Percentiles rank a stretch among this genome's conserved stretches.
Conservation (phyloP, 2,113 vertebrate genomes). For the Platysternon megacephalum region DNA sequence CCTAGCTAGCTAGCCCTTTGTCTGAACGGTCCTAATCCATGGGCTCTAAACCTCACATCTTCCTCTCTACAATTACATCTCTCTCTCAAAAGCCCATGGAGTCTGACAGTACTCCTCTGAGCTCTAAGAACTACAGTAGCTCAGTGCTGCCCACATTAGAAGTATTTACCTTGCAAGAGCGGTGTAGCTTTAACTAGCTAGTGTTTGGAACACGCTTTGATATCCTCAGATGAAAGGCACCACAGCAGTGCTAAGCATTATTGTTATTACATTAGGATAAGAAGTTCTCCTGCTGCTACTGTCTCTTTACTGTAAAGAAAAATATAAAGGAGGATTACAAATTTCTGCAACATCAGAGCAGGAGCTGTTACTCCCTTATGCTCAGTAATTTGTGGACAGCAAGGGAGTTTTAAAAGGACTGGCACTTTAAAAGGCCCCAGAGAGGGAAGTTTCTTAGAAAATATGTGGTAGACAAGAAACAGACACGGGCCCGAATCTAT, state of each 20-base stretch:
- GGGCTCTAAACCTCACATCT: not conserved
- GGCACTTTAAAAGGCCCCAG: not conserved
- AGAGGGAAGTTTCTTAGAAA: not conserved
- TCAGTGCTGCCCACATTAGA: not conserved
- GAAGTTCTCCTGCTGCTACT: not conserved
- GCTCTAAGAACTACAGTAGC: not conserved
- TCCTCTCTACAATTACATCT: not conserved
- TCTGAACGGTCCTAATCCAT: not conserved
- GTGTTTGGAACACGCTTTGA: constrained; percentile 45
- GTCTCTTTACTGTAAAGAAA: not conserved
- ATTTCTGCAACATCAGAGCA: not conserved
- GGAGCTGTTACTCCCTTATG: not conserved
- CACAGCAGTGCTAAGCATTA: not conserved
- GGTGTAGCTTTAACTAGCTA: not conserved
- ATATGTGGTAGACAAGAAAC: not conserved
- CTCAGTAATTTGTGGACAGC: not conserved
- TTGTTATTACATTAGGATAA: constrained; percentile 5
- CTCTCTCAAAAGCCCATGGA: not conserved
- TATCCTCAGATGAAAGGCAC: constrained; percentile 21
- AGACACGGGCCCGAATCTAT: not conserved
- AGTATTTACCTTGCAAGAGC: not conserved
- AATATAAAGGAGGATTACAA: not conserved
- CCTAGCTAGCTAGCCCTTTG: not conserved
- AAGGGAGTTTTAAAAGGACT: not conserved
- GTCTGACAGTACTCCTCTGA: not conserved